phyloP scores from a whole-genome alignment of 1,140 invertebrate species.

The Bombus fervidus region DNA sequence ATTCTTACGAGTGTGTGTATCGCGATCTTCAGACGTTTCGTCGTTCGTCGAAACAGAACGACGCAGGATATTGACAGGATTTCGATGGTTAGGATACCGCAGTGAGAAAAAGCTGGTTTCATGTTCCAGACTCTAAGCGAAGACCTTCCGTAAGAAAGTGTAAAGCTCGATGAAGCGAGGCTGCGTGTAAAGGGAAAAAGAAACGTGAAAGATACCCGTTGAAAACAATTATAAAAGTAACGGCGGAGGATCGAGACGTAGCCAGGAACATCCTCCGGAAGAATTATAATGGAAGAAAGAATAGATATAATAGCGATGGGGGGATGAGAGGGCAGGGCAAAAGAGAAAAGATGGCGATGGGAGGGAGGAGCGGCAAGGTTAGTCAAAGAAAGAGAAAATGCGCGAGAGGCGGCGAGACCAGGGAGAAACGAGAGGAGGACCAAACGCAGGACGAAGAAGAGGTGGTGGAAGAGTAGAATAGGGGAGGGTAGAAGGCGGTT shows the following conservation, averaged over 20 bases:
- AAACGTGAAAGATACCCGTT: slow-evolving; percentile 30
- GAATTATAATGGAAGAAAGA: slow-evolving; percentile 69
- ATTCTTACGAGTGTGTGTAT: too few relatives aligned
- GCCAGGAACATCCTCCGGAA: slow-evolving; percentile 57
- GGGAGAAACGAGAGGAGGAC: neutral
- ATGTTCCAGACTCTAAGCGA: too few relatives aligned
- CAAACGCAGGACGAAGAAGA: slow-evolving; percentile 45
- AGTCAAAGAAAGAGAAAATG: slow-evolving; percentile 46
- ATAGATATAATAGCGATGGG: slow-evolving; percentile 65
- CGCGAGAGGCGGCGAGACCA: slow-evolving; percentile 7
- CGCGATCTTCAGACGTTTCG: too few relatives aligned
- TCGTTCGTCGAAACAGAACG: too few relatives aligned
- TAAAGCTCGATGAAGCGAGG: neutral
- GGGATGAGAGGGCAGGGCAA: slow-evolving; percentile 20
- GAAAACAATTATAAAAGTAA: slow-evolving; percentile 64
- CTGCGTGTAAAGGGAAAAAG: slow-evolving; percentile 29
- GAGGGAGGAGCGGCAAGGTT: neutral
- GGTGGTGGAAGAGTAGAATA: slow-evolving; percentile 31
- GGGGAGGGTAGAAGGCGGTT: slow-evolving; percentile 53
- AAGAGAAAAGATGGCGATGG: slow-evolving; percentile 15
- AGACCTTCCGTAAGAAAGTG: neutral
- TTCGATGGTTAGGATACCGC: too few relatives aligned
- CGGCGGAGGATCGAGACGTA: neutral
- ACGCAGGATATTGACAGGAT: too few relatives aligned
- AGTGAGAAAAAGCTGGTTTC: neutral